Conservation (phyloP, 23 tunicate genomes). For the Ciona savignyi region DNA sequence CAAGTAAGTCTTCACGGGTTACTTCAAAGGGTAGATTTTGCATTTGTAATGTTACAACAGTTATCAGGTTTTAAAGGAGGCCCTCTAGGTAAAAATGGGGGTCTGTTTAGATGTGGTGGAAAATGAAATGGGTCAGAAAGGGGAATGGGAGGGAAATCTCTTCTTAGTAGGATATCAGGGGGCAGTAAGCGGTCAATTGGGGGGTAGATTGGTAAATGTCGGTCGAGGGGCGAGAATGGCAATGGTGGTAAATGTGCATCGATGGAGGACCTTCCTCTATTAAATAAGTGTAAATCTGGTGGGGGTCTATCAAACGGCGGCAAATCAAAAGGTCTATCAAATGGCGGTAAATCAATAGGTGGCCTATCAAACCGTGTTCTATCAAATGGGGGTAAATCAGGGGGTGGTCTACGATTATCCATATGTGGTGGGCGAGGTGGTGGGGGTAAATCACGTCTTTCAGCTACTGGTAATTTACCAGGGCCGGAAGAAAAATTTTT, state of each 20-base stretch:
- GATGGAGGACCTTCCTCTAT: neutral
- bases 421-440: neutral
- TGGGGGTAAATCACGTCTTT: neutral
- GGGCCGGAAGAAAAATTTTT: neutral
- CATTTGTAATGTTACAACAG: slow-evolving; percentile 47
- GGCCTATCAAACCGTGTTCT: slow-evolving; percentile 22
- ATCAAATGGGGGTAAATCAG: slow-evolving; percentile 11
- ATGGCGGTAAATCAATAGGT: slow-evolving; percentile 9
- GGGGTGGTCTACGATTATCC: slow-evolving; percentile 12
- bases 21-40: slow-evolving; percentile 42
- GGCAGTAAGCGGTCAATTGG: neutral
- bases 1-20: slow-evolving; percentile 80
- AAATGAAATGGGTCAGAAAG: slow-evolving; percentile 8
- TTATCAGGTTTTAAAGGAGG: slow-evolving; percentile 22
- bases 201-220: slow-evolving; percentile 14
- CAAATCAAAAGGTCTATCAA: slow-evolving; percentile 7
- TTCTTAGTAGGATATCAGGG: slow-evolving; percentile 28
- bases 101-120: slow-evolving; percentile 20
- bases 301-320: neutral
- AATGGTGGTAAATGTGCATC: neutral
- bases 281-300: neutral
- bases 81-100: slow-evolving; percentile 18
- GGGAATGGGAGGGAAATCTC: slow-evolving; percentile 16
- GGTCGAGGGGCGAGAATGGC: neutral
- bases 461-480: neutral